Percentiles rank a stretch among this genome's conserved stretches.
phyloP scores from a whole-genome alignment of 2,797 vertebrate genomes.

The Chelon auratus region DNA sequence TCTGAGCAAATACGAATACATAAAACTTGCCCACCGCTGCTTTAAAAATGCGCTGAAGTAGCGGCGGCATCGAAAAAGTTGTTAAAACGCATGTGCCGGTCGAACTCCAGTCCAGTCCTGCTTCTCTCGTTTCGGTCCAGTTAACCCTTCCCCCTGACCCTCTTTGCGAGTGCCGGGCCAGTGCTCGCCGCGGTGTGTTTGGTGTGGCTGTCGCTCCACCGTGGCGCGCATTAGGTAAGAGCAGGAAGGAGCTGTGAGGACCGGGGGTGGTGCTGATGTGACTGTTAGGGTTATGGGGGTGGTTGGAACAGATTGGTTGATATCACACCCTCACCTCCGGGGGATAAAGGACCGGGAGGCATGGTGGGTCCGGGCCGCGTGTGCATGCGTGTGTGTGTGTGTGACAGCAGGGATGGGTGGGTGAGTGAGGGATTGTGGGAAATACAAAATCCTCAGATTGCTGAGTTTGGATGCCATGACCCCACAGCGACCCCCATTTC shows the following conservation, averaged over 20 bases:
- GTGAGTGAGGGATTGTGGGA: slow-evolving; percentile 62
- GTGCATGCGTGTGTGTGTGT: slow-evolving; percentile 7
- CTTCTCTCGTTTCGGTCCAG: slow-evolving; percentile 48
- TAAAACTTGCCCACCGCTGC: not conserved
- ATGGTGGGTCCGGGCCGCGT: slow-evolving; percentile 8
- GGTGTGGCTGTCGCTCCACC: slow-evolving; percentile 21
- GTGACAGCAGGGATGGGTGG: slow-evolving; percentile 41
- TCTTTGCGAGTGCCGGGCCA: slow-evolving; percentile 30
- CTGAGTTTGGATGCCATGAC: slow-evolving; percentile 72
- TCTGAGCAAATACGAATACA: slow-evolving; percentile 29
- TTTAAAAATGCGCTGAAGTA: slow-evolving; percentile 7
- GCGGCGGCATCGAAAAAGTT: not conserved
- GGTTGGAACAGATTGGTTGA: slow-evolving; percentile 77
- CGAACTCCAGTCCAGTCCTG: slow-evolving; percentile 9
- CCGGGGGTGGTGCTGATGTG: slow-evolving; percentile 44
- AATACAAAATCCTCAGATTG: slow-evolving; percentile 72
- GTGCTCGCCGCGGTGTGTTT: slow-evolving; percentile 36
- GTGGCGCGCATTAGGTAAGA: slow-evolving; percentile 30
- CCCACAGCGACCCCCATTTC: slow-evolving; percentile 78
- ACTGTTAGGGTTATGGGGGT: slow-evolving; percentile 55
- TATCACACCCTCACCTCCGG: slow-evolving; percentile 72
- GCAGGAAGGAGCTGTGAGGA: slow-evolving; percentile 34
- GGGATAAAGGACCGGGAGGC: slow-evolving; percentile 49
- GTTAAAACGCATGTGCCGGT: slow-evolving; percentile 13
- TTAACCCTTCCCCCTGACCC: slow-evolving; percentile 58